phyloP scores from a whole-genome alignment of 2,113 vertebrate genomes.

The Cavia aperea region DNA sequence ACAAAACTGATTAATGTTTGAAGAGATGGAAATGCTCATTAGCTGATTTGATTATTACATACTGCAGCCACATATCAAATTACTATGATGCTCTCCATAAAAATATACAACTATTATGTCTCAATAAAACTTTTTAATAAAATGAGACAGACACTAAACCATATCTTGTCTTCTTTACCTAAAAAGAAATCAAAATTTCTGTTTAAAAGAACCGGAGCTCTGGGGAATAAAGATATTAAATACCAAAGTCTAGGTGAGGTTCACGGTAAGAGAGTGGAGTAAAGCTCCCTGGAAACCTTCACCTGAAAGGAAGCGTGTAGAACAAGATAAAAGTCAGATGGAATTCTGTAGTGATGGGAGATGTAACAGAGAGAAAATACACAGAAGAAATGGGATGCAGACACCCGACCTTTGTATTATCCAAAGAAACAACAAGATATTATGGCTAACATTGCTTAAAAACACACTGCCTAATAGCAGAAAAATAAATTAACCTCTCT shows the following conservation, averaged over 20 bases:
- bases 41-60: neutral
- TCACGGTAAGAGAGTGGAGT: neutral
- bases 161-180: neutral
- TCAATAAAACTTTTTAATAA: neutral
- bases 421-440: neutral
- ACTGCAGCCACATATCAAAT: neutral
- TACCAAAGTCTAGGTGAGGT: neutral
- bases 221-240: fast-evolving
- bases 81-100: fast-evolving
- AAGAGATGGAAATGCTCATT: neutral
- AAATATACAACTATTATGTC: neutral
- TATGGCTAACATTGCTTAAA: neutral
- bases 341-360: neutral
- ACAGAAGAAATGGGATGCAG: neutral
- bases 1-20: neutral
- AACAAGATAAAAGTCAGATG: neutral
- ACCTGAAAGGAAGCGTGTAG: neutral
- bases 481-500: neutral
- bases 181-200: neutral
- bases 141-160: neutral
- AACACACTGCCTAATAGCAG: neutral
- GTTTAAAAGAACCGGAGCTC: neutral
- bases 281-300: fast-evolving
- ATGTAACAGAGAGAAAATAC: neutral
- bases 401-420: neutral